Conservation (phyloP, 2,888 invertebrate genomes). For the Leuctra nigra region DNA sequence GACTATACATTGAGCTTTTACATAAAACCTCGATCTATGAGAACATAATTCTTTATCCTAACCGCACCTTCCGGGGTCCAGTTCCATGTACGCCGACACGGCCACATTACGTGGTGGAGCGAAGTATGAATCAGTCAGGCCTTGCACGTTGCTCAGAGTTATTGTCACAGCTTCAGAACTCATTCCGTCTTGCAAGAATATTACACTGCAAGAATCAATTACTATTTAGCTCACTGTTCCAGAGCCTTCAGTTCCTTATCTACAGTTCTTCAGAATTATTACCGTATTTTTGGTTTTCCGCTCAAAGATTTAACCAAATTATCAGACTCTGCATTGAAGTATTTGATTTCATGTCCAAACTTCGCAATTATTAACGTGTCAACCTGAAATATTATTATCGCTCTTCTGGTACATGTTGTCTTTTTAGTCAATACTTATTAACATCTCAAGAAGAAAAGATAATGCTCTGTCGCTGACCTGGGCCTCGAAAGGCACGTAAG, state of each 20-base stretch:
- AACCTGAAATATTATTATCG: conserved; percentile 31
- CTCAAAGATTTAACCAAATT: conserved; percentile 52
- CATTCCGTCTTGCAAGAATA: background rate
- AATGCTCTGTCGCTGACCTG: too few species aligned
- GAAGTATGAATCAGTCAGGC: conserved; percentile 49
- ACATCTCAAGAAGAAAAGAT: too few species aligned
- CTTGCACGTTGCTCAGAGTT: conserved; percentile 24
- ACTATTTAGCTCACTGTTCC: background rate
- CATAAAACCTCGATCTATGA: too few species aligned
- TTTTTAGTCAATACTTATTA: background rate
- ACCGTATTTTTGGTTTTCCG: conserved; percentile 58
- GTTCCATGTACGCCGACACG: conserved; percentile 53
- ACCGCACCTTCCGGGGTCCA: conserved; percentile 54
- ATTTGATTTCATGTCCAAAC: conserved; percentile 41
- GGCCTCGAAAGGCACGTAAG: conserved; percentile 35
- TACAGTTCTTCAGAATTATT: conserved; percentile 27
- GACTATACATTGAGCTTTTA: too few species aligned
- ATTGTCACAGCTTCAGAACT: background rate
- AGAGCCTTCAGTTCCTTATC: background rate
- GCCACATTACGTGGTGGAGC: conserved; percentile 46
- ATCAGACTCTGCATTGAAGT: conserved; percentile 51
- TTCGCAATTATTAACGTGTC: conserved; percentile 42
- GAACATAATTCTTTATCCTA: too few species aligned
- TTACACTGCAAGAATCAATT: conserved; percentile 1
- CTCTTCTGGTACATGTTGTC: background rate